Conservation (phyloP, 1,140 invertebrate species). For the Tribolium castaneum region DNA sequence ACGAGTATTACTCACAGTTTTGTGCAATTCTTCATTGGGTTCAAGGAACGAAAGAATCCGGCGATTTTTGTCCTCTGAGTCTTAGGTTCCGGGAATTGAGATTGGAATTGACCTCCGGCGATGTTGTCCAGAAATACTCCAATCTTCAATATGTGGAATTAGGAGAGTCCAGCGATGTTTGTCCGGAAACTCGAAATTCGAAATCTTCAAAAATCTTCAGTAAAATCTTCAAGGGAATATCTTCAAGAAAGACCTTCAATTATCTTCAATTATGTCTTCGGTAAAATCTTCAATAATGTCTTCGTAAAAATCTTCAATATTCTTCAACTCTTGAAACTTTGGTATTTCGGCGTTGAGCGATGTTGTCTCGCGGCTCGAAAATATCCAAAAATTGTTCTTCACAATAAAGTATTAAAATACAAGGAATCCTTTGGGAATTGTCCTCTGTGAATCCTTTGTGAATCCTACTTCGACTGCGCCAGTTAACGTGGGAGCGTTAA, state of each 20-base stretch:
- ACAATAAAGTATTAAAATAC: too few relatives aligned
- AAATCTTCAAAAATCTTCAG: background rate
- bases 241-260: background rate
- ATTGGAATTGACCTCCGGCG: too few relatives aligned
- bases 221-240: background rate
- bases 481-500: too few relatives aligned
- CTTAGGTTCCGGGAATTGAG: background rate
- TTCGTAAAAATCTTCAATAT: background rate
- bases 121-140: too few relatives aligned
- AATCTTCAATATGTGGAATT: too few relatives aligned
- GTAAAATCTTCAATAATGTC: background rate
- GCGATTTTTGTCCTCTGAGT: background rate
- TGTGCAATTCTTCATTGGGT: background rate
- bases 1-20: background rate
- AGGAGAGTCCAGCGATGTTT: too few relatives aligned
- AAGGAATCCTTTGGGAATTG: too few relatives aligned
- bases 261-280: background rate
- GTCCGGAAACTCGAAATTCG: background rate
- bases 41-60: background rate
- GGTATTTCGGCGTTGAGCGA: background rate
- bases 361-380: background rate
- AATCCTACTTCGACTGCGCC: too few relatives aligned
- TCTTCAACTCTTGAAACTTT: background rate
- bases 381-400: background rate
- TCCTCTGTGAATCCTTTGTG: too few relatives aligned